Evolutionary conservation across 1,140 invertebrate genomes (phyloP).

Genomic region (Drosophila baimaii): DNA sequence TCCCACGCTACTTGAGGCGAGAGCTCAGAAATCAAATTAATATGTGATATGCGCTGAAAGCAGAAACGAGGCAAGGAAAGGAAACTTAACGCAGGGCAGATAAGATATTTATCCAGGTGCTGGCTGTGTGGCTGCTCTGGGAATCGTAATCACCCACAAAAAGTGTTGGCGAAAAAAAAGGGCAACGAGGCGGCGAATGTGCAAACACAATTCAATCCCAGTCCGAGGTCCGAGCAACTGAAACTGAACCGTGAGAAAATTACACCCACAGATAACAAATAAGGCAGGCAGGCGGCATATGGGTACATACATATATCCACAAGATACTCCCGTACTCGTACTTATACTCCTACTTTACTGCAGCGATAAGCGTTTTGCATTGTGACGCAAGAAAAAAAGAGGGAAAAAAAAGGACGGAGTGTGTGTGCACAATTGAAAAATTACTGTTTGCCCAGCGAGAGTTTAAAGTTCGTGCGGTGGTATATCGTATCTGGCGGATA

Average conservation of each 20-base stretch:
- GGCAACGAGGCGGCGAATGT: constrained; percentile 67
- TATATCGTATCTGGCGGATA: constrained; percentile 59
- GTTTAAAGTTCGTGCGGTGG: constrained; percentile 69
- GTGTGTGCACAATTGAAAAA: constrained; percentile 70
- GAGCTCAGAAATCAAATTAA: constrained; percentile 71
- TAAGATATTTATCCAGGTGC: constrained; percentile 83
- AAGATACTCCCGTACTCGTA: constrained; percentile 23
- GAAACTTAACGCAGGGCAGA: constrained; percentile 56
- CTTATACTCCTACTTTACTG: constrained; percentile 43
- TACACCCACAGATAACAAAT: constrained; percentile 77
- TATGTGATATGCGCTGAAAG: constrained; percentile 75
- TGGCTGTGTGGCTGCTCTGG: constrained; percentile 55
- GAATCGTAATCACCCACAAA: constrained; percentile 70
- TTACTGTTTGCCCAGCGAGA: constrained; percentile 72
- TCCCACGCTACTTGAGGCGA: constrained; percentile 74
- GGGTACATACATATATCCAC: constrained; percentile 24
- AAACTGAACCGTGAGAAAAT: constrained; percentile 81
- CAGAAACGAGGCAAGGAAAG: constrained; percentile 56
- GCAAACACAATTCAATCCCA: constrained; percentile 76
- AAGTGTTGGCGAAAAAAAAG: constrained; percentile 71
- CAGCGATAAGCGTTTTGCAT: constrained; percentile 77
- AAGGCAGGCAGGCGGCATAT: constrained; percentile 1
- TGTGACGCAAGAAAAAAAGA: constrained; percentile 53
- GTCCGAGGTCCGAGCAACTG: constrained; percentile 52
- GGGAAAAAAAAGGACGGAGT: not conserved